phyloP scores from a whole-genome alignment of 2,888 invertebrate genomes.

The Lucinisca nassula region DNA sequence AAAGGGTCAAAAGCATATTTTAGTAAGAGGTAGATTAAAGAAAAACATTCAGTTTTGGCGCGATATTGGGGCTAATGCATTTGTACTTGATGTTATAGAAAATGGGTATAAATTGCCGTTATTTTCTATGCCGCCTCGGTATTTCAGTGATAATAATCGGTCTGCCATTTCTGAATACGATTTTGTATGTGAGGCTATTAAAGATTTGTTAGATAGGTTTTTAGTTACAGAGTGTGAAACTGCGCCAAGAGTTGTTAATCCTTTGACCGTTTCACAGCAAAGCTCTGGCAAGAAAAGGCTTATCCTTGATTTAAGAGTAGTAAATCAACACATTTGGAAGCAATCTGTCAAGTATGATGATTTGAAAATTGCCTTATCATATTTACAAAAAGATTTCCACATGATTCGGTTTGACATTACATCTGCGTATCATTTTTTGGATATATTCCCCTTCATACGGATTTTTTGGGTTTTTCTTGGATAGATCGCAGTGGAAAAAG shows the following conservation, averaged over 20 bases:
- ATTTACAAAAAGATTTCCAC: neutral
- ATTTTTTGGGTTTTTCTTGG: neutral
- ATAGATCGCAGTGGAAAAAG: neutral
- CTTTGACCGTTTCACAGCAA: slow-evolving; percentile 9
- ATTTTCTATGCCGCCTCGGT: neutral
- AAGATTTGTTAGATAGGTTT: neutral
- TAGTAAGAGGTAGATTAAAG: no score
- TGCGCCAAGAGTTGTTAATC: neutral
- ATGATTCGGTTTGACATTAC: slow-evolving; percentile 21
- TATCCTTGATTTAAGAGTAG: slow-evolving; percentile 1
- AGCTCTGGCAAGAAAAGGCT: slow-evolving; percentile 28
- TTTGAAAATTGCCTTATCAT: neutral
- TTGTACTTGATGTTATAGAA: slow-evolving; percentile 11
- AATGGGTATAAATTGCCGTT: slow-evolving; percentile 8
- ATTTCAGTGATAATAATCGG: neutral
- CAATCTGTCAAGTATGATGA: neutral
- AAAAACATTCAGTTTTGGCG: slow-evolving; percentile 22
- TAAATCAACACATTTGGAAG: slow-evolving; percentile 14
- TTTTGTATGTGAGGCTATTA: slow-evolving; percentile 7
- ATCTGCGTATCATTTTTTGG: slow-evolving; percentile 19
- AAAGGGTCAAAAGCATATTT: no score
- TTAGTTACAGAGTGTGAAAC: neutral
- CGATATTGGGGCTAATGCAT: neutral
- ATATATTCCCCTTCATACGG: neutral
- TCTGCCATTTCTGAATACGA: neutral